Evolutionary conservation across 2,888 invertebrate genomes (phyloP), one percentile per base, ranked within the genome.

Genomic region (Ceraclea dissimilis): DNA sequence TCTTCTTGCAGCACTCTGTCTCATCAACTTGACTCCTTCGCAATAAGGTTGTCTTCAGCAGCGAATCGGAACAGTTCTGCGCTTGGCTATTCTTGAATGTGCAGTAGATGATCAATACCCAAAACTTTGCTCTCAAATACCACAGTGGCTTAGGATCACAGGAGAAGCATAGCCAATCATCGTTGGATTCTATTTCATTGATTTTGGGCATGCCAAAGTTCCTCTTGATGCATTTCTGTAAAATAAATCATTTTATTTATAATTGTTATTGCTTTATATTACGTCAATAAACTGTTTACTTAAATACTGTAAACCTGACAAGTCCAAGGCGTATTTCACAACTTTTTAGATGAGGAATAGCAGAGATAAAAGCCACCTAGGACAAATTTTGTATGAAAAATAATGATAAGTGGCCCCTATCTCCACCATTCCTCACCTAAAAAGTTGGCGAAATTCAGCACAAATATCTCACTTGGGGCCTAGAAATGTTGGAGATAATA

Each of bases 111-210:
- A 84, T 73, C 8, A 88, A 73, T 39, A 88, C 87, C 80, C 86
- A 84, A 66, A 86, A 86, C 31, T 80, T 71, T n/a, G 86, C 84
- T 31, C 88, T 77, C 17, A 83, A 68, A 21, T 81, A 79, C 74
- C 80, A 84, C 26, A 89, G 68, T 65, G 84, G 83, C 57, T 74
- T 78, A 1, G 85, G 79, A 63, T 83, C 81, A 67, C 90, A 90
- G 49, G 82, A 83, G 64, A 89, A 89, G 70, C 90, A 90, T 66
- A 82, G 82, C 90, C 90, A 90, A 65, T 86, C 86, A 68, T 90
- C 89, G 63, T 84, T 84, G 56, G 82, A 83, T 67, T 86, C 85
- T 63, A 90, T 88, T 67, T 84, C 83, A 53, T 79, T 82, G 21
- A 88, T 80, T 66, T 83, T 83, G 18, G 78, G 71, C 2, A 72